Conservation (phyloP, 2,888 invertebrate species). For the Tricholauxania praeusta region DNA sequence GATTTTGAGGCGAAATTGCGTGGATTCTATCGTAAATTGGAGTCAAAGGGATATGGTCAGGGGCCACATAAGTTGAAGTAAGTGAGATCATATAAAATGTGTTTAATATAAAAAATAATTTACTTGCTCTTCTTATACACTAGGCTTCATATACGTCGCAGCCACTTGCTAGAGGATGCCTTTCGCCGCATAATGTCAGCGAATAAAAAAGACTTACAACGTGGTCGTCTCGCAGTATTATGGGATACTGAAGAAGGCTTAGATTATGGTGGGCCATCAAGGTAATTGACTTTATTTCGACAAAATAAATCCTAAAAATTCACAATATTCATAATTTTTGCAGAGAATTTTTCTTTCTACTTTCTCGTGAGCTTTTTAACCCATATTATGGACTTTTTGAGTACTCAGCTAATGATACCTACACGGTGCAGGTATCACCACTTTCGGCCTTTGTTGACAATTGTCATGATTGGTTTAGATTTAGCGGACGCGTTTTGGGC, state of each 20-base stretch:
- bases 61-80: slow-evolving; percentile 97
- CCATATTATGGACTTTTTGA: slow-evolving; percentile 98
- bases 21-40: slow-evolving; percentile 93
- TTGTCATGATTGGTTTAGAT: slow-evolving; percentile 97
- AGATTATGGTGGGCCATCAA: slow-evolving; percentile 97
- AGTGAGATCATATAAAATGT: slow-evolving; percentile 29
- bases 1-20: slow-evolving; percentile 96
- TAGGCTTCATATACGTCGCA: slow-evolving; percentile 92
- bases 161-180: slow-evolving; percentile 94
- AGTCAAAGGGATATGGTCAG: slow-evolving; percentile 96
- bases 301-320: neutral
- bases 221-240: slow-evolving; percentile 92
- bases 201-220: slow-evolving; percentile 94
- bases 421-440: slow-evolving; percentile 95
- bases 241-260: slow-evolving; percentile 97
- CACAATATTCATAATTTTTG: slow-evolving; percentile 2
- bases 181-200: slow-evolving; percentile 97
- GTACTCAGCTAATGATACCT: slow-evolving; percentile 97
- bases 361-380: slow-evolving; percentile 97
- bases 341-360: slow-evolving; percentile 95
- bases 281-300: slow-evolving; percentile 46
- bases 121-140: slow-evolving; percentile 10
- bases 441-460: slow-evolving; percentile 98
- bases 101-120: neutral
- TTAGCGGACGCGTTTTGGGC: slow-evolving; percentile 94